Evolutionary conservation across 1,140 invertebrate species (phyloP).

Genomic region (Lordiphosa stackelbergi): DNA sequence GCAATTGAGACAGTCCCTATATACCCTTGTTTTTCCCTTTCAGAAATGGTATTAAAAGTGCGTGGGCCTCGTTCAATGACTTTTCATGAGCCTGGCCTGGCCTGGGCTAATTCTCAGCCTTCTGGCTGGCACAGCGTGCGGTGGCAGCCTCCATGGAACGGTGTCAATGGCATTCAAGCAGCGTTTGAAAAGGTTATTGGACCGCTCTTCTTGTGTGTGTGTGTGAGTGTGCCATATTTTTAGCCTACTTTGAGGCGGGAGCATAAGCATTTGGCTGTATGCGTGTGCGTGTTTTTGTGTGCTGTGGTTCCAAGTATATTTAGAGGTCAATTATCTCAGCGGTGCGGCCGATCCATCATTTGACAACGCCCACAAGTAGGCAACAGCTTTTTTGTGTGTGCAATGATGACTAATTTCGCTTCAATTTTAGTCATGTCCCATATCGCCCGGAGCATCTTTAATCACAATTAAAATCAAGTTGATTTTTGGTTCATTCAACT

Average conservation of each 20-base stretch:
- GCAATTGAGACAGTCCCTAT: too few species aligned
- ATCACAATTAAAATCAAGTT: slow-evolving; percentile 45
- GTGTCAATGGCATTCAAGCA: slow-evolving; percentile 66
- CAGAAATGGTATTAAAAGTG: slow-evolving; percentile 32
- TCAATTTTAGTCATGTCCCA: slow-evolving; percentile 27
- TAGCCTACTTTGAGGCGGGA: slow-evolving; percentile 66
- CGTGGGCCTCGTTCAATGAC: slow-evolving; percentile 62
- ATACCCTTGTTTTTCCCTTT: not conserved
- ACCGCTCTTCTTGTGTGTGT: slow-evolving; percentile 24
- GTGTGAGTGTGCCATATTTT: slow-evolving; percentile 60
- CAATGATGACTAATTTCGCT: slow-evolving; percentile 66
- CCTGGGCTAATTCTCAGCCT: slow-evolving; percentile 18
- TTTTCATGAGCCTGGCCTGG: slow-evolving; percentile 25
- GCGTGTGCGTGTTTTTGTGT: slow-evolving; percentile 8
- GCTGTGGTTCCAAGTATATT: slow-evolving; percentile 53
- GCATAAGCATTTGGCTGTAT: not conserved
- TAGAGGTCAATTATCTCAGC: slow-evolving; percentile 67
- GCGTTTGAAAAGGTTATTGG: slow-evolving; percentile 56
- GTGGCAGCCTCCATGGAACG: slow-evolving; percentile 40
- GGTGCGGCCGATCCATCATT: slow-evolving; percentile 51
- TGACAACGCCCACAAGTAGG: slow-evolving; percentile 58
- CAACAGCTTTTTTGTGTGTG: slow-evolving; percentile 26
- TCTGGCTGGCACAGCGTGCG: slow-evolving; percentile 36
- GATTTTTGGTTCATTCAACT: slow-evolving; percentile 58
- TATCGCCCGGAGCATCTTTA: slow-evolving; percentile 44